These are phyloP conservation scores for Deroplatys truncata DNA, from an alignment of 2,888 invertebrate species.

Conservation along the genomic window DNA sequence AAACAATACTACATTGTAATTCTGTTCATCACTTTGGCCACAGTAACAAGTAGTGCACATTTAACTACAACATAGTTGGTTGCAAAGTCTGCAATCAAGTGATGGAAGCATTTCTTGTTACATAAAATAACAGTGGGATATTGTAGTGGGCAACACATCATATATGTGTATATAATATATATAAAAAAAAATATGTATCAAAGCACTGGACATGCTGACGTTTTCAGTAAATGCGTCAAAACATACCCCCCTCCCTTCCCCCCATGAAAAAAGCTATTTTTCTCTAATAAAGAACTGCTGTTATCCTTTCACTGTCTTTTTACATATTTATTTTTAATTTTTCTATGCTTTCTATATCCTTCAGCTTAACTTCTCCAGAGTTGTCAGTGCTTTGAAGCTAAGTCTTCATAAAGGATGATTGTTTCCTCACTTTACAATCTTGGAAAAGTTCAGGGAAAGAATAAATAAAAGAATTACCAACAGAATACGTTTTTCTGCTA, in stretches of 20 bases:
- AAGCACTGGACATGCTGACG: constrained; percentile 8
- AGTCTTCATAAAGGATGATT: background rate
- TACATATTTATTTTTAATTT: background rate
- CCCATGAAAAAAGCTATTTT: constrained; percentile 8
- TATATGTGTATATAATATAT: background rate
- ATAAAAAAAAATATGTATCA: constrained; percentile 3
- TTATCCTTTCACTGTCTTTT: constrained; percentile 1
- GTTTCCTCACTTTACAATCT: background rate
- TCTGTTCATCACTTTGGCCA: background rate
- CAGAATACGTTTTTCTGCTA: background rate
- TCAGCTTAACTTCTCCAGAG: background rate
- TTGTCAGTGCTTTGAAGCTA: background rate
- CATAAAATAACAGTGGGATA: background rate
- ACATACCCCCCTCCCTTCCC: background rate
- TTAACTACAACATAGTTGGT: background rate
- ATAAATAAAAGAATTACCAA: background rate
- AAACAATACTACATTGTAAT: background rate
- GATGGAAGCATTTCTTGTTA: constrained; percentile 3
- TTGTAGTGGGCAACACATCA: background rate
- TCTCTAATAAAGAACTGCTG: background rate
- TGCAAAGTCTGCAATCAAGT: background rate
- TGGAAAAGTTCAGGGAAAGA: background rate
- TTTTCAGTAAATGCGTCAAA: constrained; percentile 12
- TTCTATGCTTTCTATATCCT: background rate
- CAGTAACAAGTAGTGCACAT: background rate